Conservation (phyloP, 2,797 vertebrate species). For the Buceros bicornis region DNA sequence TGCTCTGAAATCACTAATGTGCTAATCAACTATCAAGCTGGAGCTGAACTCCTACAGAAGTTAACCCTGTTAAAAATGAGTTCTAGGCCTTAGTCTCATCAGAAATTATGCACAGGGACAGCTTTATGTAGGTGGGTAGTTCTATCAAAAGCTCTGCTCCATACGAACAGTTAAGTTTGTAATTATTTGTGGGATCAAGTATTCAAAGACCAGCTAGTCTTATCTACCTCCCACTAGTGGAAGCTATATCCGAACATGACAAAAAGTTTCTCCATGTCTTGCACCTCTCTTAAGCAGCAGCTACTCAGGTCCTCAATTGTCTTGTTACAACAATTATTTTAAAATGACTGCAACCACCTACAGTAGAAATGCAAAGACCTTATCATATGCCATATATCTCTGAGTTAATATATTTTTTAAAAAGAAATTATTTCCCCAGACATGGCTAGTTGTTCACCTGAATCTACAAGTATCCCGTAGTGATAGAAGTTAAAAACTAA, state of each 20-base stretch:
- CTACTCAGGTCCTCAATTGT: constrained; percentile 47
- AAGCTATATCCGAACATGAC: neutral
- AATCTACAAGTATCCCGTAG: neutral
- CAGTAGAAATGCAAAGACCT: constrained; percentile 32
- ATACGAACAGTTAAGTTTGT: neutral
- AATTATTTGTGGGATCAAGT: constrained; percentile 39
- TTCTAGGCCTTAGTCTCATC: constrained; percentile 38
- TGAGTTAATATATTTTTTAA: neutral
- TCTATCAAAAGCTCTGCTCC: neutral
- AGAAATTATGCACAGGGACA: neutral
- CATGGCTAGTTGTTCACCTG: neutral
- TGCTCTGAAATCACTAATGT: neutral
- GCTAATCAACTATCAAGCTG: neutral
- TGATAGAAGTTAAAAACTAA: neutral
- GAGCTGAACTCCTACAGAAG: constrained; percentile 29
- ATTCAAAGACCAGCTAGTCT: constrained; percentile 58
- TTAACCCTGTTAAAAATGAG: neutral
- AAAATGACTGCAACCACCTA: neutral
- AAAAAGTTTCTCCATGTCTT: constrained; percentile 2
- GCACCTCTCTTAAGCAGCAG: constrained; percentile 30
- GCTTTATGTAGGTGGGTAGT: neutral
- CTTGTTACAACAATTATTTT: constrained; percentile 13
- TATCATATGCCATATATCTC: neutral
- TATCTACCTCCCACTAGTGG: constrained; percentile 69
- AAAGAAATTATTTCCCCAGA: constrained; percentile 6